Base-by-base conservation (phyloP, 1,140 invertebrate species). In the Eueides isabella region DNA sequence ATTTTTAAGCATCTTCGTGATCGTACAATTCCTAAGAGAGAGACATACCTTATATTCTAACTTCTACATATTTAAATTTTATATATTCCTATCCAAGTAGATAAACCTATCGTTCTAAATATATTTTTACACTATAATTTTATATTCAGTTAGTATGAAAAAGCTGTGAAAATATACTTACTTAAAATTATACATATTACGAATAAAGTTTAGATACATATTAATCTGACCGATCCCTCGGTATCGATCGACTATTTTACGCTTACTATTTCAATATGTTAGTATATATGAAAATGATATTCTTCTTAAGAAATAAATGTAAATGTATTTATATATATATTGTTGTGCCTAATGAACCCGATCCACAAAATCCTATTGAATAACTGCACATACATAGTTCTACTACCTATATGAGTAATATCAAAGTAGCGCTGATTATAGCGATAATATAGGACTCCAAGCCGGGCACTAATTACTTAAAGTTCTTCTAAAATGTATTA, bases 231-330 rank as follows among this genome's bases (percentile, higher is more conserved):
- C 67, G 71, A 73, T 67, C 23, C 26, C 80, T 88, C 82, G 80
- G 85, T 72, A 79, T 80, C 74, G 83, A 82, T 85, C 79, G 82
- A 86, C 80, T 83, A 84, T 83, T 86, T 89, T 92, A 92, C 90
- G 89, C 90, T 92, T 92, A 92, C 85, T 92, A 92, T 88, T 88
- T 88, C 82, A 81, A 90, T 90, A 90, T 87, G 77, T 85, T 89
- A 88, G 84, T 85, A 80, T 87, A 48, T 75, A 71, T 64, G 85
- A 85, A 82, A 81, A 86, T 76, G 79, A 80, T 83, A 84, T 84
- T 87, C 85, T 89, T 84, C 80, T 67, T 89, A 89, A 89, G 82
- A 82, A 77, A 86, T 65, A 83, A 79, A 80, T 85, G 77, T 83
- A 83, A 80, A 84, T 79, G 75, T 85, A 88, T 81, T 81, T 80